These are phyloP conservation scores for Epicampocera succincta DNA, from an alignment of 2,888 invertebrate genomes.

Conservation along the genomic window DNA sequence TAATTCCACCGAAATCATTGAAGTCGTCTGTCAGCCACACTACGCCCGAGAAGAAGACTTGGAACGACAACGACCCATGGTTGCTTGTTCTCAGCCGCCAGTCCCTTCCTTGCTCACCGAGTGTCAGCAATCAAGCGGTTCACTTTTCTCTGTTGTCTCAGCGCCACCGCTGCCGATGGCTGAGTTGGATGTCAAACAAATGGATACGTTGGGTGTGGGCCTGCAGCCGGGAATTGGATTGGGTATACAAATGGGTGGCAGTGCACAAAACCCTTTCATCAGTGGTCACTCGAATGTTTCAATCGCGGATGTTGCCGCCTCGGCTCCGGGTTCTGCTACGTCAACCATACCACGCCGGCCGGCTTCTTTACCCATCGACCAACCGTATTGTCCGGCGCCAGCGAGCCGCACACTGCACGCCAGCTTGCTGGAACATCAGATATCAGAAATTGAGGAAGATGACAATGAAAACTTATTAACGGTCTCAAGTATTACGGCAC, in stretches of 20 bases:
- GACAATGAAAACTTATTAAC: slow-evolving; percentile 89
- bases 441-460: slow-evolving; percentile 84
- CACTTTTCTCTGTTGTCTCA: slow-evolving; percentile 86
- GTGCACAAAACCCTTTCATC: slow-evolving; percentile 70
- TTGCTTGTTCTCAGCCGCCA: slow-evolving; percentile 75
- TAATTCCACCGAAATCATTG: slow-evolving; percentile 70
- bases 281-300: slow-evolving; percentile 68
- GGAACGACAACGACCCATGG: slow-evolving; percentile 67
- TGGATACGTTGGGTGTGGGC: slow-evolving; percentile 73
- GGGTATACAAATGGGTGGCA: slow-evolving; percentile 71
- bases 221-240: slow-evolving; percentile 63
- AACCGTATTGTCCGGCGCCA: slow-evolving; percentile 76
- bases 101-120: slow-evolving; percentile 75
- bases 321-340: slow-evolving; percentile 71
- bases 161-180: slow-evolving; percentile 84
- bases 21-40: slow-evolving; percentile 66
- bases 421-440: slow-evolving; percentile 82
- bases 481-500: slow-evolving; percentile 87
- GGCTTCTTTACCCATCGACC: slow-evolving; percentile 82
- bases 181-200: slow-evolving; percentile 80
- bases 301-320: slow-evolving; percentile 61
- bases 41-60: slow-evolving; percentile 55
- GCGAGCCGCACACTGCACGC: slow-evolving; percentile 79
- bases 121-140: slow-evolving; percentile 82
- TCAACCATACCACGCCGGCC: slow-evolving; percentile 82